Base-by-base conservation (phyloP, 2,888 invertebrate genomes). In the Rugalucina vietnamica region DNA sequence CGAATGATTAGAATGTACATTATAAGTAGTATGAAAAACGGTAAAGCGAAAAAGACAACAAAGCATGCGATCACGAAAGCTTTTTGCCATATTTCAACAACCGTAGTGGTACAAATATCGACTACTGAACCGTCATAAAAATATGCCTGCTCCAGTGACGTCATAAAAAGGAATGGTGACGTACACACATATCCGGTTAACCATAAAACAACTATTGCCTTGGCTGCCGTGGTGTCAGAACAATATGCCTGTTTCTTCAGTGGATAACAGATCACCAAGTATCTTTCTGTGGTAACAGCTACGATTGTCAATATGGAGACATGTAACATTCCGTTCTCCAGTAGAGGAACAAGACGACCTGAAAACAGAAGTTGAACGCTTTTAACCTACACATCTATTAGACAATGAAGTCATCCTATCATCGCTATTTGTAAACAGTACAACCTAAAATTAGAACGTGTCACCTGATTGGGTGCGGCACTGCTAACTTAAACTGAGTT, bases 341-440 rank as follows among this genome's bases (percentile, higher is more conserved):
- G 97, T 94, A 98, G 98, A 0, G 98, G 98, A 5, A 98, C 98
- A 27, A 97, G 97, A 94, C 98, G 97, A 96, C 98, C 98, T 98
- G 96, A 60, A 96, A 86, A 87, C 79, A 37, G 77, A 81, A 77
- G 84, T 73, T 36, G 10, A 71, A 36, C 60, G 8, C 4, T 60
- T 60, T 10, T 18, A 43, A 43, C 8, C 8, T 43, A 43, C n/a
- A n/a, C n/a, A n/a, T n/a, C n/a, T n/a, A n/a, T n/a, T n/a, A n/a
- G n/a, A n/a, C n/a, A n/a, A n/a, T n/a, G n/a, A n/a, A n/a, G n/a
- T n/a, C n/a, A n/a, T n/a, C n/a, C n/a, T n/a, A n/a, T n/a, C n/a
- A n/a, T n/a, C n/a, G n/a, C n/a, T n/a, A n/a, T n/a, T n/a, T n/a
- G n/a, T n/a, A n/a, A n/a, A n/a, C n/a, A n/a, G n/a, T n/a, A n/a